phyloP scores from a whole-genome alignment of 64 coral and sea anemone genomes.

The Montipora capricornis region DNA sequence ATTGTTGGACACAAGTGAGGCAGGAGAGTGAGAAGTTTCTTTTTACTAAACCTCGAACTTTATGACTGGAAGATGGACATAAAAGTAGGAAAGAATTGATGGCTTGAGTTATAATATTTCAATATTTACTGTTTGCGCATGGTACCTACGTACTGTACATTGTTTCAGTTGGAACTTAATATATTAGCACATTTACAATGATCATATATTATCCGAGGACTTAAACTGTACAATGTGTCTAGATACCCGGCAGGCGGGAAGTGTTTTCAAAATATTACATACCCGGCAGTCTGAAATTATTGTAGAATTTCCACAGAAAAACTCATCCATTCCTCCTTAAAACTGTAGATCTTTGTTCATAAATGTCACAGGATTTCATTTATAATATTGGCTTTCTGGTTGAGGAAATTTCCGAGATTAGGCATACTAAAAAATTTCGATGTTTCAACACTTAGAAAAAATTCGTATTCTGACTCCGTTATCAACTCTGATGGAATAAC shows the following conservation, averaged over 20 bases:
- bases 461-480: not conserved
- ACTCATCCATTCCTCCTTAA: not conserved
- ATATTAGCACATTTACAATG: no score
- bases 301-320: constrained; percentile 9
- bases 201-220: no score
- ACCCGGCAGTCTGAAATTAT: constrained; percentile 25
- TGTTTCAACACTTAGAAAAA: not conserved
- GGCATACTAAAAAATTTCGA: not conserved
- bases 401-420: constrained; percentile 10
- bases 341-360: not conserved
- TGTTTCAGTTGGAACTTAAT: no score
- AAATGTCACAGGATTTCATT: not conserved
- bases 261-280: not conserved
- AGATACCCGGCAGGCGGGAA: not conserved
- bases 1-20: no score
- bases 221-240: no score
- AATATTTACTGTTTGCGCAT: no score
- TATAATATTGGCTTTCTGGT: constrained; percentile 4
- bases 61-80: no score
- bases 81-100: no score
- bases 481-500: not conserved
- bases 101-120: no score
- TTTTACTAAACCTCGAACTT: no score
- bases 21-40: no score
- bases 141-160: no score